Evolutionary conservation across 92 coral and sea anemone genomes (phyloP).

Genomic region (Galaxea fascicularis): DNA sequence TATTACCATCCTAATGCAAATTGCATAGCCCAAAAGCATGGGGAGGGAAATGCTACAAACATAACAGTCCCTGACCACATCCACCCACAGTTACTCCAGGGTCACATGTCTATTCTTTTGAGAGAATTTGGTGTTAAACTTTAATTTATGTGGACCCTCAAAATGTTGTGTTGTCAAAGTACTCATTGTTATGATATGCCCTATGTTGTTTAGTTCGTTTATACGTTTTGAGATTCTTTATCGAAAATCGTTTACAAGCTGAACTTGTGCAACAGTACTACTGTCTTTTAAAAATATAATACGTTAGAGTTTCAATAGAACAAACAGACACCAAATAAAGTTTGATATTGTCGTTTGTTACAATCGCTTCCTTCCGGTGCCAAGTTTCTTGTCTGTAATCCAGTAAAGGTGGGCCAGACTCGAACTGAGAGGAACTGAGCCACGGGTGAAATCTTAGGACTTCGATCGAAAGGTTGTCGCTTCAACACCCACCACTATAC

Average conservation of each 20-base stretch:
- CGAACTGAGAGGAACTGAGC: too few species aligned
- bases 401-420: too few species aligned
- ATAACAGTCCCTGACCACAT: constrained; percentile 23
- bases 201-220: neutral
- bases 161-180: neutral
- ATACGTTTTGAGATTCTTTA: neutral
- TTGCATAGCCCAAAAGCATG: constrained; percentile 22
- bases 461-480: too few species aligned
- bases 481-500: too few species aligned
- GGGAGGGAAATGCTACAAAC: constrained; percentile 30
- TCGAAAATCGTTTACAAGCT: neutral
- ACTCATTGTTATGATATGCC: neutral
- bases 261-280: neutral
- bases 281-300: neutral
- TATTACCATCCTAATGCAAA: constrained; percentile 30
- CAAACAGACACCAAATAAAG: neutral
- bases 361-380: neutral
- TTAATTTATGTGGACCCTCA: neutral
- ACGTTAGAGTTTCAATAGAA: neutral
- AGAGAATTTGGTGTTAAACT: constrained; percentile 24
- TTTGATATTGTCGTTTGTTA: neutral
- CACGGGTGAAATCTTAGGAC: too few species aligned
- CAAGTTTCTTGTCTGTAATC: neutral
- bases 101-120: constrained; percentile 18
- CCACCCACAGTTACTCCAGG: constrained; percentile 4